Evolutionary conservation across 92 coral and sea anemone genomes (phyloP), one percentile per base, ranked within the genome.

Genomic region (Phenganax subtilis): DNA sequence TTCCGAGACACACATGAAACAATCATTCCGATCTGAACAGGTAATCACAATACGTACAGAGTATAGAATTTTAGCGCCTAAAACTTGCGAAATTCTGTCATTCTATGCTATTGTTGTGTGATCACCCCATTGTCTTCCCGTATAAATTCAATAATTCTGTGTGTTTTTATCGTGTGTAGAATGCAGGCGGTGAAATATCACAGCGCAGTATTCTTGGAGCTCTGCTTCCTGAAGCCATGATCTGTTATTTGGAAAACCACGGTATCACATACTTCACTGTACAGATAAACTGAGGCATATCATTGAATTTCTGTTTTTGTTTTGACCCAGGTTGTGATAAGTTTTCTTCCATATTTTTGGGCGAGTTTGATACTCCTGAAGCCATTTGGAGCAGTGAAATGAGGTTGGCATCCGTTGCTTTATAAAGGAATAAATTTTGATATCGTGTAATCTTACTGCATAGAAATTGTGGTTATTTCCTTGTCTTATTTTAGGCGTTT

Each of bases 281-380:
- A 14, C 37, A 0, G 2, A 27, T 1, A 2, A 27, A 14, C 54
- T 57, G 8, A 0, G 75, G n/a, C 55, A 66, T 8, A 61, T 64
- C 58, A 80, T 9, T 80, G 15, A 12, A 17, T n/a, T n/a, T 6
- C 10, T 69, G 25, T 20, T 84, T 62, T 17, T 80, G 51, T 84
- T 66, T 54, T 30, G 59, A 12, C 9, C 20, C 58, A 96, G 99
- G 99, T 25, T 85, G 94, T 31, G 97, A 92, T 17, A 96, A 96
- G 81, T 96, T 96, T 82, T 90, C 99, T 14, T 85, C 89, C 85
- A 92, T 90, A 55, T 96, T 96, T 89, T 79, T 96, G 75, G 99
- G 99, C 9, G 99, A 96, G 70, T 96, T 96, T 75, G 99, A 96
- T 81, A 92, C 99, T 10, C 99, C 99, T 20, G 99, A 96, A 85